These are phyloP conservation scores for Delphinus delphis DNA, from an alignment of 2,113 vertebrate species.

Conservation along the genomic window DNA sequence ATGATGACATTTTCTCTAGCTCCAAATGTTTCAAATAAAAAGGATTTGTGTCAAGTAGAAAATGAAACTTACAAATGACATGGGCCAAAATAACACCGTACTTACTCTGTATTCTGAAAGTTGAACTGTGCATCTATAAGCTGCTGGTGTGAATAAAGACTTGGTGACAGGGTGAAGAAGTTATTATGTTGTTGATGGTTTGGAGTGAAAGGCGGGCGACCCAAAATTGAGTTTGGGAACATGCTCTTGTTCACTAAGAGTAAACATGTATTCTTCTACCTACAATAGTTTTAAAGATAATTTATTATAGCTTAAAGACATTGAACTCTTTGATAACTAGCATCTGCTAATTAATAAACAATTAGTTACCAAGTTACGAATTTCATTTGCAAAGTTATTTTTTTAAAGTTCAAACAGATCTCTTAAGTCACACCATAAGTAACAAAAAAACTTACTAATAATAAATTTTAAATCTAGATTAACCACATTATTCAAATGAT, in stretches of 20 bases:
- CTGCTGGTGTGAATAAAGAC: conserved; percentile 78
- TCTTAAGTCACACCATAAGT: not conserved
- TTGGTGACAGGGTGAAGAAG: conserved; percentile 74
- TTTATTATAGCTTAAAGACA: conserved; percentile 43
- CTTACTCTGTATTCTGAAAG: conserved; percentile 85
- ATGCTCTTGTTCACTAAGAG: conserved; percentile 84
- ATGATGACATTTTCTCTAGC: conserved; percentile 2
- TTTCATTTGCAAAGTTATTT: conserved; percentile 52
- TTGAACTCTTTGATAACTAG: not conserved
- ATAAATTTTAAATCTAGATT: conserved; percentile 28
- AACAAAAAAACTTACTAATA: conserved; percentile 2
- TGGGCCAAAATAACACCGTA: conserved; percentile 56
- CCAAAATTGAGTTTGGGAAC: conserved; percentile 87
- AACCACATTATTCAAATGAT: conserved; percentile 26
- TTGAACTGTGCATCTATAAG: conserved; percentile 67
- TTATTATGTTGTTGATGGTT: conserved; percentile 71
- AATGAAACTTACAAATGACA: not conserved
- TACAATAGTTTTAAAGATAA: conserved; percentile 38
- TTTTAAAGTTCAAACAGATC: conserved; percentile 17
- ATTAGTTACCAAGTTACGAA: conserved; percentile 13
- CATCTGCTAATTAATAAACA: conserved; percentile 30
- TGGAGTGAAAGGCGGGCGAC: conserved; percentile 80
- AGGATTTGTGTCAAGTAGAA: not conserved
- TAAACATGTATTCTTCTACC: conserved; percentile 83
- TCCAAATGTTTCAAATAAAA: conserved; percentile 26